Evolutionary conservation across 2,113 vertebrate species (phyloP), one percentile per base, ranked within the genome.

Genomic region (Malurus elegans): DNA sequence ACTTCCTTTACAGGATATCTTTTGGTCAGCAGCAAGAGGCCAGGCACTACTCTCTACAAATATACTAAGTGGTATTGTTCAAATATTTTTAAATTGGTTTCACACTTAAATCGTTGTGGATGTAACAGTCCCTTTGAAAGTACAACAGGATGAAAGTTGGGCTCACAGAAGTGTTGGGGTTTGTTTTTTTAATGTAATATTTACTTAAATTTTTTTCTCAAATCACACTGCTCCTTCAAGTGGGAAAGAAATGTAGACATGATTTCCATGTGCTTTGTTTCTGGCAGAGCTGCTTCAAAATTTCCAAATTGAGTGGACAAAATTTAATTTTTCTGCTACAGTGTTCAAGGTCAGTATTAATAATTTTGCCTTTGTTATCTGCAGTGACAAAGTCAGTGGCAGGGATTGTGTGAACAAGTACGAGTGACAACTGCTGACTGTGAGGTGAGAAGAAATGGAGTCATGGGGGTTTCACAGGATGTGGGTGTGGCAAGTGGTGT

Each of bases 1-100:
- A 66, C 58, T 94, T 95, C 93, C 85, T 82, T 73, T 80, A 72
- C 74, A 70, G 89, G 84, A 66, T 95, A 84, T 88, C 73, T 96
- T 69, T 79, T 95, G 92, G 84, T 71, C 60, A 79, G 74, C 62
- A 73, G 58, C 34, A 79, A 76, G 32, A 90, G 29, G 64, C 67
- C 79, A 90, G 92, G 88, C 31, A 92, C 58, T 18, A 69, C 67
- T 87, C 70, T 91, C 61, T 76, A 75, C 82, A 83, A 95, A 75
- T 57, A 67, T 9, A 56, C 45, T 36, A 65, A 86, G 29, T 82
- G 36, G 36, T 74, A 58, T 92, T 88, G 76, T 91, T 97, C 88
- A 81, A 96, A 89, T 45, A 57, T 90, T 88, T 93, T 76, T 3
- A 40, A 85, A 89, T 56, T 80, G 32, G 9, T 93, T 95, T 93